Evolutionary conservation across 2,888 invertebrate genomes (phyloP).

Genomic region (Ichneumoninae sp.): DNA sequence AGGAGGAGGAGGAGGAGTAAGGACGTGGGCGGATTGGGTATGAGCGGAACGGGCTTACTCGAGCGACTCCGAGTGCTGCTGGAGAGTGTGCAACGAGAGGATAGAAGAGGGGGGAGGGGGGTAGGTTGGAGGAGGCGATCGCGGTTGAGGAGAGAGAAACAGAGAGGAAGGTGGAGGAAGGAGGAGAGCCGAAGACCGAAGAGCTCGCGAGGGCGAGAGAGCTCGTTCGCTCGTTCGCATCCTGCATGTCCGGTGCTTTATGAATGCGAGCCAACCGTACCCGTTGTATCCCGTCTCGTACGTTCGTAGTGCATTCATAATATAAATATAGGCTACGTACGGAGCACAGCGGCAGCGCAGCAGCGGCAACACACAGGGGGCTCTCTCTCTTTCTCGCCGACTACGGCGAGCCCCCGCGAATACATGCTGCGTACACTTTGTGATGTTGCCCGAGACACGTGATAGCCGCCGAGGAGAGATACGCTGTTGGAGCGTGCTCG

Average conservation of each 20-base stretch:
- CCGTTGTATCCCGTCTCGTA: conserved; percentile 68
- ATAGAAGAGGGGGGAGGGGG: conserved; percentile 62
- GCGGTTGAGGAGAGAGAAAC: conserved; percentile 62
- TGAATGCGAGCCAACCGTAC: conserved; percentile 78
- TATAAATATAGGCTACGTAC: conserved; percentile 68
- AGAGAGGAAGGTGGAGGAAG: conserved; percentile 59
- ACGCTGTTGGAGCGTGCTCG: neutral
- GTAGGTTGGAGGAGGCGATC: conserved; percentile 67
- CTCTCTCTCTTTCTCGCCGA: neutral
- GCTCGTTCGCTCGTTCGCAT: conserved; percentile 74
- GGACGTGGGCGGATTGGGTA: conserved; percentile 67
- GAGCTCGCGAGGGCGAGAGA: conserved; percentile 41
- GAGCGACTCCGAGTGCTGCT: conserved; percentile 59
- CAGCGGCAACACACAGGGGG: conserved; percentile 43
- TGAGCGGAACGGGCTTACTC: conserved; percentile 67
- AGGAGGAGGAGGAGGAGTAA: conserved; percentile 64
- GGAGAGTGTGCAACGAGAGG: conserved; percentile 43
- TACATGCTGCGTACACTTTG: conserved; percentile 40
- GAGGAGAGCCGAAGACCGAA: conserved; percentile 37
- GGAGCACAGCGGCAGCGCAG: conserved; percentile 53
- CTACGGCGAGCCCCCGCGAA: conserved; percentile 52
- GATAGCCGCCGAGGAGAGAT: neutral
- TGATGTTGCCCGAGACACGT: conserved; percentile 15
- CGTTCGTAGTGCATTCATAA: conserved; percentile 65
- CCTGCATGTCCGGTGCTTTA: conserved; percentile 79